Percentiles rank a stretch among this genome's conserved stretches.
These are phyloP conservation scores for Biston betularia DNA, from an alignment of 2,888 invertebrate genomes.

Conservation along the genomic window DNA sequence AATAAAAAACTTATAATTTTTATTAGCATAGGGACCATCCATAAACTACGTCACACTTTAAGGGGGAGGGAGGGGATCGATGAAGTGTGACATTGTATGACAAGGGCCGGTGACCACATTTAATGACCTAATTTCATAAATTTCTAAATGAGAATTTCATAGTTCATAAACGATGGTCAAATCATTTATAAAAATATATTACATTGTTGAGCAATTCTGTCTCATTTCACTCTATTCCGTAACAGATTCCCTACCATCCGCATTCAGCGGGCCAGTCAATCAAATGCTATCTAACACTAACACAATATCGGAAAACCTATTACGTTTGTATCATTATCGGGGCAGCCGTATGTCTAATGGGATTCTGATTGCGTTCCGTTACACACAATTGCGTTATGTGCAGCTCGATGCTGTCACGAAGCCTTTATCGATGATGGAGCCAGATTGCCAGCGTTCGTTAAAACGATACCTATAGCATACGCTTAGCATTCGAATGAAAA, in stretches of 20 bases:
- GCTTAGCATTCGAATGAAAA: neutral
- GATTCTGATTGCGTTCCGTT: slow-evolving; percentile 78
- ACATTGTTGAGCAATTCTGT: neutral
- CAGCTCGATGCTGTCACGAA: slow-evolving; percentile 41
- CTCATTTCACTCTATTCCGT: neutral
- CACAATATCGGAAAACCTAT: slow-evolving; percentile 72
- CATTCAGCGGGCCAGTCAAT: slow-evolving; percentile 46
- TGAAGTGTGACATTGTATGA: too few relatives aligned
- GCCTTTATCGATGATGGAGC: slow-evolving; percentile 24
- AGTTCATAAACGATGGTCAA: too few relatives aligned
- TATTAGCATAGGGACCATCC: too few relatives aligned
- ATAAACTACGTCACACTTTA: too few relatives aligned
- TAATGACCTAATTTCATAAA: too few relatives aligned
- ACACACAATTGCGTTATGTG: slow-evolving; percentile 75
- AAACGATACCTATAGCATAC: too few relatives aligned
- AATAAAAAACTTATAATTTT: too few relatives aligned
- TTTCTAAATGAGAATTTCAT: too few relatives aligned
- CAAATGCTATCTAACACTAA: slow-evolving; percentile 49
- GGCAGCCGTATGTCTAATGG: slow-evolving; percentile 77
- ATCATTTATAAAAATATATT: too few relatives aligned
- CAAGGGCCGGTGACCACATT: too few relatives aligned
- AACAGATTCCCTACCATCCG: slow-evolving; percentile 17
- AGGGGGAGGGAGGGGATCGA: too few relatives aligned
- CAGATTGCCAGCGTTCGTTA: slow-evolving; percentile 12
- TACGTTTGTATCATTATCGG: slow-evolving; percentile 63